A percentile compares a stretch with the other conserved stretches of the same genome.
These are phyloP conservation scores for Heliothis peltigera DNA, from an alignment of 2,888 invertebrate species.

Conservation along the genomic window DNA sequence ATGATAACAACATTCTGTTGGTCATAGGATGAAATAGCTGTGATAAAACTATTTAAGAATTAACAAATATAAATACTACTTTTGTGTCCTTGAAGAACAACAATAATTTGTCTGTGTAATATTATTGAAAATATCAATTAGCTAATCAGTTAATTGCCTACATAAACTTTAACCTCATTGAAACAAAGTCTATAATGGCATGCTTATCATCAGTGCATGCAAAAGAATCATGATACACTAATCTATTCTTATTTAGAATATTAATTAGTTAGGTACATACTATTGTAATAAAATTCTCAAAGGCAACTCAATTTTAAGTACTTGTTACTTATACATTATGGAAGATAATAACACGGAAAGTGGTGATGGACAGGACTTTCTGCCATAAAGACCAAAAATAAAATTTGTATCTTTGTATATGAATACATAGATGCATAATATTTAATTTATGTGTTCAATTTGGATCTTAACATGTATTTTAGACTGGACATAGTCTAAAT, in stretches of 20 bases:
- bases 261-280: background rate
- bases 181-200: constrained; percentile 21
- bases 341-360: no score
- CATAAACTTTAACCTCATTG: constrained; percentile 23
- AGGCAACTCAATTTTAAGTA: no score
- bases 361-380: no score
- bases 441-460: no score
- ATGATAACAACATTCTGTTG: background rate
- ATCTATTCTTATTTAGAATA: constrained; percentile 15
- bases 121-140: constrained; percentile 6
- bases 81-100: background rate
- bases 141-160: constrained; percentile 26
- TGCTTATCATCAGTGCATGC: constrained; percentile 30
- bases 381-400: no score
- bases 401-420: no score
- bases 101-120: background rate
- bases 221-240: constrained; percentile 13
- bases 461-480: no score
- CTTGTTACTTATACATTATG: no score
- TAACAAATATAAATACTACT: background rate
- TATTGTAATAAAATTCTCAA: no score
- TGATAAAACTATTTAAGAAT: background rate
- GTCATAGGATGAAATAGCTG: background rate
- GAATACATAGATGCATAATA: no score
- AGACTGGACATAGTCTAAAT: no score